Evolutionary conservation across 2,113 vertebrate genomes (phyloP), one percentile per base, ranked within the genome.

Genomic region (Willisornis vidua): DNA sequence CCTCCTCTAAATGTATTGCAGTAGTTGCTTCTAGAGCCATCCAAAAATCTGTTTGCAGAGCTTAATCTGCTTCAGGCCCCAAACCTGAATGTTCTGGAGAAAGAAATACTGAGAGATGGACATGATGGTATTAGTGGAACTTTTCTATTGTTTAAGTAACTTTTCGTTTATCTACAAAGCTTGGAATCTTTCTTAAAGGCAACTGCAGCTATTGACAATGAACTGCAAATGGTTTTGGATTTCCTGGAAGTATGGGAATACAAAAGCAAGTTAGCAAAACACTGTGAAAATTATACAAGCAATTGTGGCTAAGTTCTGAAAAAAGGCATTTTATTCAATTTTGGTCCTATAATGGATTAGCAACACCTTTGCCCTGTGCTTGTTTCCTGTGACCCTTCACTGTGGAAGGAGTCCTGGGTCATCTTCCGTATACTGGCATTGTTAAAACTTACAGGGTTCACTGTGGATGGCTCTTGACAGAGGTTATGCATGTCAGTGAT

Each of bases 1-100:
- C 35, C 10, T 49, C 35, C 35, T 91, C 87, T 81, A 91, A 93
- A 74, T 62, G 24, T 52, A 63, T 23, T 57, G 8, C 67, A 93
- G 25, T 77, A 89, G 51, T 76, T 85, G 74, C 73, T 96, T 70
- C 84, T 84, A 67, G 55, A 84, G 68, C 25, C 43, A 74, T 67
- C 63, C 65, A 87, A 52, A 81, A 91, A 6, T 75, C 33, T 91
- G 9, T 74, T 83, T 94, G 78, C 84, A 88, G 70, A 96, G 85
- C 31, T 62, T 92, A 10, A 86, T 90, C 94, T 94, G 88, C 51
- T 96, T 97, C 93, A 92, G 92, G 89, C 85, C 85, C 59, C 75
- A 39, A 96, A 87, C 52, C 28, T 73, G 74, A 90, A 75, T 93
- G 83, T 94, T 78, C 54, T 94, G 95, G 19, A 96, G 93, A 71